These are phyloP conservation scores for Chiroxiphia lanceolata DNA, from an alignment of 2,797 vertebrate genomes.

Conservation along the genomic window DNA sequence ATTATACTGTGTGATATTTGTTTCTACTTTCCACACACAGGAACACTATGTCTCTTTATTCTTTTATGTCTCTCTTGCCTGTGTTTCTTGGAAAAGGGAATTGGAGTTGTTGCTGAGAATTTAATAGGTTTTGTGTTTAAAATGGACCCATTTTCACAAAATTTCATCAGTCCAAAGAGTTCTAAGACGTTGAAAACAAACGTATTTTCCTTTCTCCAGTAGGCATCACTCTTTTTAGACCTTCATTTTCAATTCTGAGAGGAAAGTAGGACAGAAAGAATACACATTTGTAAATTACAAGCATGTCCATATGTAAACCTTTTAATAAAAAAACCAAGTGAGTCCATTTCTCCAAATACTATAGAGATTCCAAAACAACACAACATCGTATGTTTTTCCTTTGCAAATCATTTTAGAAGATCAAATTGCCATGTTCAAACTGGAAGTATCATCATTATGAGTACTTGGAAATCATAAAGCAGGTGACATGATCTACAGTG, in stretches of 20 bases:
- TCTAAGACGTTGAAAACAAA: neutral
- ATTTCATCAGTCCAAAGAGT: neutral
- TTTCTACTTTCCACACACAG: constrained; percentile 27
- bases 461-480: neutral
- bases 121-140: constrained; percentile 15
- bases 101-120: neutral
- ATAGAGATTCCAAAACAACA: neutral
- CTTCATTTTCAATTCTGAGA: neutral
- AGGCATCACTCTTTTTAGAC: neutral
- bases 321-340: neutral
- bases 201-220: neutral
- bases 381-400: neutral
- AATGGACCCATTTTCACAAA: neutral
- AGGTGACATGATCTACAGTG: neutral
- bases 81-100: constrained; percentile 50
- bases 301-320: neutral
- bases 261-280: neutral
- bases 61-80: neutral
- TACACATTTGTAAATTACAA: neutral
- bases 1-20: neutral
- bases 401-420: neutral
- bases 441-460: neutral
- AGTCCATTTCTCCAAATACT: neutral
- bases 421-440: neutral
- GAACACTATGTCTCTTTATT: constrained; percentile 38